Percentiles rank a stretch among this genome's conserved stretches.
Evolutionary conservation across 2,797 vertebrate species (phyloP).

Genomic region (Philypnodon macrostomus): DNA sequence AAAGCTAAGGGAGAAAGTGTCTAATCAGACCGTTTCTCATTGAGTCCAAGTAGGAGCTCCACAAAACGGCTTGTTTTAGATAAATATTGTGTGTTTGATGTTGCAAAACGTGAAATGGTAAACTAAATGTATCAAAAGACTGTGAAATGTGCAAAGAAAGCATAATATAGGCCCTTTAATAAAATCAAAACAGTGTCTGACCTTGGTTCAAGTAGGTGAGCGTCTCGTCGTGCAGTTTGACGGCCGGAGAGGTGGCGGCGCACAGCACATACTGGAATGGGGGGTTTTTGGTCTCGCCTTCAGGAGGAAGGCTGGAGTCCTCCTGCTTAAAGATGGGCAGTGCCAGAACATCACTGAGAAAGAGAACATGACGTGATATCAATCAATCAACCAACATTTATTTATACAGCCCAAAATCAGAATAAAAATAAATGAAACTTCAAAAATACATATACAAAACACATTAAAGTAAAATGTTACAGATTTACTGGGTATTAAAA

Average conservation of each 20-base stretch:
- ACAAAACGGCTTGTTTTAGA: too few relatives aligned
- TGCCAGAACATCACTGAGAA: constrained; percentile 90
- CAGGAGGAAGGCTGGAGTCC: constrained; percentile 88
- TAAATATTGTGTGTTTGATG: too few relatives aligned
- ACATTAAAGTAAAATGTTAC: not conserved
- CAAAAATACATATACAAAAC: not conserved
- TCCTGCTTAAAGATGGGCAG: constrained; percentile 98
- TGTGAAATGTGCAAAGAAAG: too few relatives aligned
- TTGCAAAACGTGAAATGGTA: too few relatives aligned
- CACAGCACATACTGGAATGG: constrained; percentile 97
- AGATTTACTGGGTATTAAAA: not conserved
- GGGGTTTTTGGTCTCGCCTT: constrained; percentile 88
- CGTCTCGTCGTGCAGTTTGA: constrained; percentile 94
- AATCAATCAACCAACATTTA: too few relatives aligned
- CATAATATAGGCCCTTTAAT: too few relatives aligned
- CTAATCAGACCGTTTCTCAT: too few relatives aligned
- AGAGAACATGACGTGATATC: too few relatives aligned
- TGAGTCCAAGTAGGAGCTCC: too few relatives aligned
- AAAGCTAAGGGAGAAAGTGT: too few relatives aligned
- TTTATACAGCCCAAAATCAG: constrained; percentile 11
- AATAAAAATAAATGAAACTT: constrained; percentile 9
- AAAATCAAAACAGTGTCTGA: too few relatives aligned
- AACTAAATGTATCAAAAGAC: too few relatives aligned
- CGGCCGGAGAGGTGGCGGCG: constrained; percentile 91
- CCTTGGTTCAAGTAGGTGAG: constrained; percentile 99